Base-by-base conservation (phyloP, 2,113 vertebrate genomes). In the Sapayoa aenigma region DNA sequence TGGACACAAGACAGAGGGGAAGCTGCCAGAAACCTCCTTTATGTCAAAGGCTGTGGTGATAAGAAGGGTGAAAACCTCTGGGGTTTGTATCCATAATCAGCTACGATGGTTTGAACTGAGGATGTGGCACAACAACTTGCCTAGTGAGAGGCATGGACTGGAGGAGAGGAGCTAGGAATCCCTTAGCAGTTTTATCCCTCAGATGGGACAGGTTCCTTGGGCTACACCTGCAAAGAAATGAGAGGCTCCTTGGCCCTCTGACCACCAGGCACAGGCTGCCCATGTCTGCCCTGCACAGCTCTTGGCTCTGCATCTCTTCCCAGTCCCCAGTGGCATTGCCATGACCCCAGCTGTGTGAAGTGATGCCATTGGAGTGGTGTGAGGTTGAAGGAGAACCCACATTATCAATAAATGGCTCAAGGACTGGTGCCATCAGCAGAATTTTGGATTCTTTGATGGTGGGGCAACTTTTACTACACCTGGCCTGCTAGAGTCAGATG, bases 241-340 rank as follows among this genome's bases (percentile, higher is more conserved):
- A 71, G 47, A 50, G 46, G 30, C 3, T 62, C 14, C 21, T 39
- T 0, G 0, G 20, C 33, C 6, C 50, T 74, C 69, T n/a, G 41
- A 19, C 25, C 42, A 20, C 19, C 13, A 53, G 37, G 12, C 30
- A 44, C 14, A 76, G 84, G 44, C 59, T 58, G 37, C 39, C 17
- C 12, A 4, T 2, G 1, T 55, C 28, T 3, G 2, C n/a, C 35
- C 41, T 87, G 9, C 31, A 19, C 6, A 31, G 74, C 65, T 10
- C 25, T 73, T 89, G 81, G 23, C 49, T 39, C 35, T 53, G 25
- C 4, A 0, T 50, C 35, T 68, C 42, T 78, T 82, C 47, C 49
- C 44, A 31, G 25, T 78, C 47, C 24, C 5, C 50, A 4, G 12
- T 15, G 41, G 31, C 35, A 31, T 62, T 27, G 20, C 27, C 13